Conservation (phyloP, 2,797 vertebrate species). For the Acridotheres tristis region DNA sequence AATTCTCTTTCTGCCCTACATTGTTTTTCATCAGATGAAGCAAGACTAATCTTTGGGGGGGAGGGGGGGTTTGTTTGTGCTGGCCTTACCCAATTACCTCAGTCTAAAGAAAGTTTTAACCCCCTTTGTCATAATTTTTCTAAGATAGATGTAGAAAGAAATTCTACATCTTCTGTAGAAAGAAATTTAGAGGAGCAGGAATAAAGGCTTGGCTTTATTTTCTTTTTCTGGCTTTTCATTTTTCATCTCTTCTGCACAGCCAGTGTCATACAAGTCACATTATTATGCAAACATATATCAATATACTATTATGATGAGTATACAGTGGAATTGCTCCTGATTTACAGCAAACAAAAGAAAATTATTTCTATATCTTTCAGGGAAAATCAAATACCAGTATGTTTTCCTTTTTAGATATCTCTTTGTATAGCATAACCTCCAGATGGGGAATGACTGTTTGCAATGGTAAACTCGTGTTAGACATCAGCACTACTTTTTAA, state of each 20-base stretch:
- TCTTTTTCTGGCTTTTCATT: not conserved
- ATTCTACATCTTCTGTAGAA: not conserved
- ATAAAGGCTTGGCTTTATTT: not conserved
- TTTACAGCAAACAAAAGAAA: not conserved
- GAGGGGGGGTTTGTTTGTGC: not conserved
- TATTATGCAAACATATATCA: not conserved
- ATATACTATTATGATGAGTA: not conserved
- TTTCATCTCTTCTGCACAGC: not conserved
- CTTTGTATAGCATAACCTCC: not conserved
- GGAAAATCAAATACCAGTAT: not conserved
- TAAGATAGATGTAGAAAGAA: not conserved
- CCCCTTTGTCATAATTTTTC: not conserved
- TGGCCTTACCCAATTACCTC: not conserved
- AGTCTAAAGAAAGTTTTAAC: not conserved
- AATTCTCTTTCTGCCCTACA: not conserved
- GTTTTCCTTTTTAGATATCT: not conserved
- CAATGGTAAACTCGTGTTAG: not conserved
- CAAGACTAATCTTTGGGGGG: not conserved
- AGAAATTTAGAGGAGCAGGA: not conserved
- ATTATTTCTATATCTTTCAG: not conserved
- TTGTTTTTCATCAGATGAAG: not conserved
- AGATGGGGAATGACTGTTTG: not conserved
- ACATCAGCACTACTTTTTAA: conserved; percentile 35
- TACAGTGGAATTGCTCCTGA: not conserved
- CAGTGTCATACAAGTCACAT: not conserved